Percentiles rank a stretch among this genome's conserved stretches.
Evolutionary conservation across 2,797 vertebrate genomes (phyloP).

Genomic region (Scomberomorus guttatus): DNA sequence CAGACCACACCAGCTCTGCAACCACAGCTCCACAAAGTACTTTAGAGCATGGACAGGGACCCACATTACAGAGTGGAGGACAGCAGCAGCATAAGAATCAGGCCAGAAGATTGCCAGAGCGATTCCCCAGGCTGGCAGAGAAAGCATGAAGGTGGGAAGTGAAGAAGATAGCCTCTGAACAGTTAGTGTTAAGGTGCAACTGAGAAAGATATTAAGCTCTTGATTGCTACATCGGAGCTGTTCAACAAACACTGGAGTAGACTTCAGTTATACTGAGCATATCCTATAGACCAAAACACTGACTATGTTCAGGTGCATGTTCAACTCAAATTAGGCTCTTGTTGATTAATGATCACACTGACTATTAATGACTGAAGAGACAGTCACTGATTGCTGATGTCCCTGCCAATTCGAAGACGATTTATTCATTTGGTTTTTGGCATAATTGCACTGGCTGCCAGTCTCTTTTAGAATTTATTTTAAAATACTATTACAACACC

Average conservation of each 20-base stretch:
- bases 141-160: neutral
- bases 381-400: neutral
- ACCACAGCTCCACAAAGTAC: conserved; percentile 16
- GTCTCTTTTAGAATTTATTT: no score
- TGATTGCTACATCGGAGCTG: no score
- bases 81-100: conserved; percentile 29
- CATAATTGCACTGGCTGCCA: no score
- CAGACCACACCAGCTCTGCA: conserved; percentile 26
- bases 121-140: conserved; percentile 5
- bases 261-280: neutral
- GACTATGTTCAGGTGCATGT: neutral
- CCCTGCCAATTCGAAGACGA: no score
- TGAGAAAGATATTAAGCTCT: no score
- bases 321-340: neutral
- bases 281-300: neutral
- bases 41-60: conserved; percentile 3
- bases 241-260: no score
- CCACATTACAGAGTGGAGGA: conserved; percentile 9
- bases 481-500: no score
- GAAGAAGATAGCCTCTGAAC: neutral
- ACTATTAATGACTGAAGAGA: neutral
- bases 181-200: neutral
- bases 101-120: neutral
- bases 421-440: no score
- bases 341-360: neutral